phyloP scores from a whole-genome alignment of 2,888 invertebrate genomes.

The Acanthacorydalis orientalis region DNA sequence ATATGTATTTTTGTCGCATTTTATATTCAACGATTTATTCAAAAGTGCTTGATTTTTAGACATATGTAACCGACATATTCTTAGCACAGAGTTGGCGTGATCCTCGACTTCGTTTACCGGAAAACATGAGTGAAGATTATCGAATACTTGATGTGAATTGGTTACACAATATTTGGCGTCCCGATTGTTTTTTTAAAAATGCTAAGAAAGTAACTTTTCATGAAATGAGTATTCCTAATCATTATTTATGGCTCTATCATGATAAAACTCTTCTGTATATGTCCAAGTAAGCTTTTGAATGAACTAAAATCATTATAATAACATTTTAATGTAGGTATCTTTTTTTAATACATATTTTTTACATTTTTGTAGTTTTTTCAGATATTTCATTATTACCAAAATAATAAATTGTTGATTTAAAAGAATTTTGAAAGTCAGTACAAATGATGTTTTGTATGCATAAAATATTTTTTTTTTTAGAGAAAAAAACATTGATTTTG shows the following conservation, averaged over 20 bases:
- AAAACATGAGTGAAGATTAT: constrained; percentile 86
- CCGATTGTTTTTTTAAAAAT: constrained; percentile 87
- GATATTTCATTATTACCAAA: too few species aligned
- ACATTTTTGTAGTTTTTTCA: too few species aligned
- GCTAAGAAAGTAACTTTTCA: constrained; percentile 86
- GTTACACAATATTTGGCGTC: constrained; percentile 82
- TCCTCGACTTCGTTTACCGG: constrained; percentile 72
- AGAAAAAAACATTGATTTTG: too few species aligned
- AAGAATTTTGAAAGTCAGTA: too few species aligned
- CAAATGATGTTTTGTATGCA: too few species aligned
- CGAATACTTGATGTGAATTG: constrained; percentile 78
- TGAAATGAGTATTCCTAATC: constrained; percentile 88
- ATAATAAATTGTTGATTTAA: too few species aligned
- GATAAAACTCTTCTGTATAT: constrained; percentile 83
- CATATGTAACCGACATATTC: constrained; percentile 85
- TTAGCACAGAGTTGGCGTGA: constrained; percentile 87
- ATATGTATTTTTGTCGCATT: too few species aligned
- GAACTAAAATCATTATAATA: too few species aligned
- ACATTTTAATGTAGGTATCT: too few species aligned
- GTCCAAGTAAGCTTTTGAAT: constrained; percentile 54
- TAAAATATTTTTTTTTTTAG: too few species aligned
- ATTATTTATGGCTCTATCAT: constrained; percentile 81
- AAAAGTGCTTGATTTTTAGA: constrained; percentile 35
- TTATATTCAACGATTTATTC: too few species aligned
- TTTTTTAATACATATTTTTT: too few species aligned